phyloP scores from a whole-genome alignment of 2,888 invertebrate genomes.

The Tachina fera region DNA sequence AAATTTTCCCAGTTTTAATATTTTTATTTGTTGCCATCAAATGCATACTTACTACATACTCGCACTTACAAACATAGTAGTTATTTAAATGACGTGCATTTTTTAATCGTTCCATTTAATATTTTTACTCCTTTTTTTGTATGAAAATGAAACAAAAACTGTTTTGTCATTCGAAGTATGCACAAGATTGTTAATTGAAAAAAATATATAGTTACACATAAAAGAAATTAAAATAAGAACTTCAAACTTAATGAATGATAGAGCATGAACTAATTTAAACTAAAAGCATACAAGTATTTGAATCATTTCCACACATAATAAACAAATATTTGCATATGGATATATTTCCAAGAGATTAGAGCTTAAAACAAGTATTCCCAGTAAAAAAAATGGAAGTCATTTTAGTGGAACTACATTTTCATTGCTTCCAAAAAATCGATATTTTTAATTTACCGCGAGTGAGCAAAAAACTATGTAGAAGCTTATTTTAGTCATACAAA shows the following conservation, averaged over 20 bases:
- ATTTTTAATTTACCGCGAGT: too few relatives aligned
- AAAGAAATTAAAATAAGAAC: slow-evolving; percentile 24
- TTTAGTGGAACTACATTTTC: too few relatives aligned
- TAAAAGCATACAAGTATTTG: slow-evolving; percentile 19
- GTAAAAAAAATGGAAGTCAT: too few relatives aligned
- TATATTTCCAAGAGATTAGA: neutral
- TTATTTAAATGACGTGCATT: slow-evolving; percentile 45
- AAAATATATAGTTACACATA: slow-evolving; percentile 28
- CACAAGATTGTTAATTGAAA: slow-evolving; percentile 65
- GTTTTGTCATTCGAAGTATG: slow-evolving; percentile 64
- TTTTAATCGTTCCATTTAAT: slow-evolving; percentile 4
- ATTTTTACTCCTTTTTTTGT: neutral
- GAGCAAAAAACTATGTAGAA: too few relatives aligned
- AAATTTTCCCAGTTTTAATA: neutral
- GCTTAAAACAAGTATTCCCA: neutral
- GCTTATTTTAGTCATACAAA: too few relatives aligned
- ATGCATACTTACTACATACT: neutral
- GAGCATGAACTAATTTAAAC: slow-evolving; percentile 49
- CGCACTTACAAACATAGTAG: neutral
- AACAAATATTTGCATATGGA: neutral
- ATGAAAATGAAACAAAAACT: slow-evolving; percentile 32
- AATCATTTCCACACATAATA: neutral
- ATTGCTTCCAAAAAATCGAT: too few relatives aligned
- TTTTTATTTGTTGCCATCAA: neutral
- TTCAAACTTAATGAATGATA: slow-evolving; percentile 37